A percentile compares a stretch with the other conserved stretches of the same genome.
These are phyloP conservation scores for Agrochola circellaris DNA, from an alignment of 2,888 invertebrate genomes.

Conservation along the genomic window DNA sequence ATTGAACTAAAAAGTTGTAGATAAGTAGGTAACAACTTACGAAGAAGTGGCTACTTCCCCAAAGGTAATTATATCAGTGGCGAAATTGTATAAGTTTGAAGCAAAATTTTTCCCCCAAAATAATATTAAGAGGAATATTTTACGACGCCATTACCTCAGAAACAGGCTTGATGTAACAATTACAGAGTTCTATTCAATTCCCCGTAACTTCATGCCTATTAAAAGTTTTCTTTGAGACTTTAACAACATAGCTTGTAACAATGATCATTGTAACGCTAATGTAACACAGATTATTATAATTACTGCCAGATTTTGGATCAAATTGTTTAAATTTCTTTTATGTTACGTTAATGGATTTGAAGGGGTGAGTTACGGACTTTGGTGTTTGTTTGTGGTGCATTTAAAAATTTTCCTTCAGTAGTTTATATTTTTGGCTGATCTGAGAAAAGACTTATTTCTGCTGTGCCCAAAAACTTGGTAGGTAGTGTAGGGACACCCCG, in stretches of 20 bases:
- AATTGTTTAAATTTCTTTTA: constrained; percentile 65
- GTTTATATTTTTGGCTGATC: background rate
- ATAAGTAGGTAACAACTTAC: constrained; percentile 61
- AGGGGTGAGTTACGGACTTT: constrained; percentile 3
- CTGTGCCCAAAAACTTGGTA: background rate
- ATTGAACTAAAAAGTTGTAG: constrained; percentile 66
- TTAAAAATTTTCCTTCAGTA: background rate
- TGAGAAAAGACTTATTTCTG: background rate
- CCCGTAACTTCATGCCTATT: constrained; percentile 82
- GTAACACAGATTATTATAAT: constrained; percentile 80
- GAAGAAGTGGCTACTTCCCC: constrained; percentile 65
- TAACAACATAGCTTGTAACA: constrained; percentile 80
- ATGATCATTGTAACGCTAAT: constrained; percentile 81
- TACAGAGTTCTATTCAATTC: constrained; percentile 81
- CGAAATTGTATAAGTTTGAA: constrained; percentile 74
- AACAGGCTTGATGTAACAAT: constrained; percentile 76
- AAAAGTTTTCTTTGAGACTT: constrained; percentile 83
- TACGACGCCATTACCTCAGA: constrained; percentile 74
- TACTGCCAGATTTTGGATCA: constrained; percentile 69
- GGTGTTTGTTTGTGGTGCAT: constrained; percentile 19
- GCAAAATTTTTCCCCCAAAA: constrained; percentile 75
- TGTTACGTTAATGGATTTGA: constrained; percentile 30
- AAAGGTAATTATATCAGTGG: constrained; percentile 71
- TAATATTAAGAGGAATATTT: constrained; percentile 76
- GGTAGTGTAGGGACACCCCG: background rate